Evolutionary conservation across 2,113 vertebrate genomes (phyloP).

Genomic region (Anthoscopus minutus): DNA sequence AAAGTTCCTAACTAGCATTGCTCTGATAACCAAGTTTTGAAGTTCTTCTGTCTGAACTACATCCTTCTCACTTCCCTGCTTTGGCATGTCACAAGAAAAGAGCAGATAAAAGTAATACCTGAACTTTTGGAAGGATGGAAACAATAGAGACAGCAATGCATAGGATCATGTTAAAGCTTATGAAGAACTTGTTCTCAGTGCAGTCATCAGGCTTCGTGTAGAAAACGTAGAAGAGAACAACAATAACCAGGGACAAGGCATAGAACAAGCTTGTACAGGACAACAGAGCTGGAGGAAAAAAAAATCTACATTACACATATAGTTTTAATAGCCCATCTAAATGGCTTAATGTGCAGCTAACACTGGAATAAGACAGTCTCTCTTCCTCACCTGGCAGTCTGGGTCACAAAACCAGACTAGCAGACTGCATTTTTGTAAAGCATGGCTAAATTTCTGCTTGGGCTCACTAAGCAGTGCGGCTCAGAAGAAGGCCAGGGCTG

Average conservation of each 20-base stretch:
- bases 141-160: slow-evolving; percentile 80
- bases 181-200: slow-evolving; percentile 89
- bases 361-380: neutral
- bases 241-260: slow-evolving; percentile 66
- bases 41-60: neutral
- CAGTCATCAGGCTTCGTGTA: slow-evolving; percentile 84
- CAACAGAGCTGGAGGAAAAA: slow-evolving; percentile 73
- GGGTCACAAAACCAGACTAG: neutral
- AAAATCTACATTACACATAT: neutral
- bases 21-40: neutral
- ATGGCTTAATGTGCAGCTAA: neutral
- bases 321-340: neutral
- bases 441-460: neutral
- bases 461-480: neutral
- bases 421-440: neutral
- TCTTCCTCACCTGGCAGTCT: neutral
- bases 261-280: slow-evolving; percentile 79
- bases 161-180: slow-evolving; percentile 84
- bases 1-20: neutral
- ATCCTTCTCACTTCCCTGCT: neutral
- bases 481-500: neutral
- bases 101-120: slow-evolving; percentile 72
- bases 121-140: slow-evolving; percentile 86
- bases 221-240: slow-evolving; percentile 76
- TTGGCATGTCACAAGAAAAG: neutral